These are phyloP conservation scores for Anableps anableps DNA, from an alignment of 2,797 vertebrate genomes.

Conservation along the genomic window DNA sequence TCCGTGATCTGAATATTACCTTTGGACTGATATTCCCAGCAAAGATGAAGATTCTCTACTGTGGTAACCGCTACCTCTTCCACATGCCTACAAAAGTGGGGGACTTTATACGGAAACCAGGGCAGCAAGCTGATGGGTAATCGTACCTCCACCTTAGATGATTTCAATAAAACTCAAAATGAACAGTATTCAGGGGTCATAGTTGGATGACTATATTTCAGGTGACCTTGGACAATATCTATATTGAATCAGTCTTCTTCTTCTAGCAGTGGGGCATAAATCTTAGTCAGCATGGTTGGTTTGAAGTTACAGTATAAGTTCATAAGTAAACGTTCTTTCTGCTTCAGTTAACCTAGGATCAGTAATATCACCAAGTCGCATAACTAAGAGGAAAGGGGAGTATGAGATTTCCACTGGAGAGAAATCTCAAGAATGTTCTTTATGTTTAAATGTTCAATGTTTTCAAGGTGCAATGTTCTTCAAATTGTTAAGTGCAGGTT, in stretches of 20 bases:
- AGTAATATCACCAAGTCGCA: no score
- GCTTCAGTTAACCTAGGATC: no score
- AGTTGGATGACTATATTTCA: no score
- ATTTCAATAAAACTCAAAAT: background rate
- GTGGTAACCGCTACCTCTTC: background rate
- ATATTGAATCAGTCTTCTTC: background rate
- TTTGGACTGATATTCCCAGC: background rate
- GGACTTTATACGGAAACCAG: background rate
- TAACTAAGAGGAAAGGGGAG: no score
- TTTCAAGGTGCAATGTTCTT: no score
- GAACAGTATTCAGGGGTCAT: no score
- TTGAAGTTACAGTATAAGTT: background rate
- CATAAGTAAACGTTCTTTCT: background rate
- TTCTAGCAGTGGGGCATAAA: background rate
- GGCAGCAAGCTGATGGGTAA: background rate
- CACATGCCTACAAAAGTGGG: background rate
- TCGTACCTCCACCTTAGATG: background rate
- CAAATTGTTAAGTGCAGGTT: no score
- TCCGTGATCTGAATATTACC: background rate
- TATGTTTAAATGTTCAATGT: no score
- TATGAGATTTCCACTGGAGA: no score
- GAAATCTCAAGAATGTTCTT: no score
- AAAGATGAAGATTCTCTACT: background rate
- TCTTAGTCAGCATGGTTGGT: background rate
- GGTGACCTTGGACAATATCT: background rate